Percentiles rank a stretch among this genome's conserved stretches.
phyloP scores from a whole-genome alignment of 92 coral and sea anemone species.

The Parazoanthus darwini region DNA sequence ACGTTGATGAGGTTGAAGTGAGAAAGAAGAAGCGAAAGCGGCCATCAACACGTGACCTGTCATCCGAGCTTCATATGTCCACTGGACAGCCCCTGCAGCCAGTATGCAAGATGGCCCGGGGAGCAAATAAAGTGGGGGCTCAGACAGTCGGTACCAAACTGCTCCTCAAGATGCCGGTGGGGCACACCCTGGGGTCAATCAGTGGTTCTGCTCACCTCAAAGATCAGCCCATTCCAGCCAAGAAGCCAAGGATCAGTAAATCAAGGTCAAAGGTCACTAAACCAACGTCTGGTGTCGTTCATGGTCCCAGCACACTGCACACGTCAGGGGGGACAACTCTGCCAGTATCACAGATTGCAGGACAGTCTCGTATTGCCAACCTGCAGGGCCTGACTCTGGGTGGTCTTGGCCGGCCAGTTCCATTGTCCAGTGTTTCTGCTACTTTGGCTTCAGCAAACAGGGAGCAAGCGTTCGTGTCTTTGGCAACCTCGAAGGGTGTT shows the following conservation, averaged over 20 bases:
- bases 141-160: constrained; percentile 44
- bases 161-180: constrained; percentile 76
- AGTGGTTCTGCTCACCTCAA: constrained; percentile 57
- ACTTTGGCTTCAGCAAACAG: constrained; percentile 55
- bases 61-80: constrained; percentile 63
- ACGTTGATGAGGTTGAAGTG: constrained; percentile 84
- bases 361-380: constrained; percentile 31
- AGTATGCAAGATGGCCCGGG: constrained; percentile 24
- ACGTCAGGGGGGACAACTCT: constrained; percentile 43
- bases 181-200: constrained; percentile 74
- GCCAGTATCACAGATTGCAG: constrained; percentile 36
- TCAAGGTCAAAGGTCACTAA: constrained; percentile 62
- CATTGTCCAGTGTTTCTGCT: constrained; percentile 54
- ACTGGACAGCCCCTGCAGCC: constrained; percentile 35
- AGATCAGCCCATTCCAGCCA: constrained; percentile 81
- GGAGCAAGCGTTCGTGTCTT: constrained; percentile 75
- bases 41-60: constrained; percentile 72
- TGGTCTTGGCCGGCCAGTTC: constrained; percentile 57
- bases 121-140: constrained; percentile 40
- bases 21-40: constrained; percentile 95
- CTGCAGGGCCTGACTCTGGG: constrained; percentile 51
- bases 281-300: constrained; percentile 44
- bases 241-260: constrained; percentile 72
- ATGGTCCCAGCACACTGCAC: constrained; percentile 50
- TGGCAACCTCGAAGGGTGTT: constrained; percentile 68